Conservation (phyloP, 1,140 invertebrate species). For the Augochlora pura region DNA sequence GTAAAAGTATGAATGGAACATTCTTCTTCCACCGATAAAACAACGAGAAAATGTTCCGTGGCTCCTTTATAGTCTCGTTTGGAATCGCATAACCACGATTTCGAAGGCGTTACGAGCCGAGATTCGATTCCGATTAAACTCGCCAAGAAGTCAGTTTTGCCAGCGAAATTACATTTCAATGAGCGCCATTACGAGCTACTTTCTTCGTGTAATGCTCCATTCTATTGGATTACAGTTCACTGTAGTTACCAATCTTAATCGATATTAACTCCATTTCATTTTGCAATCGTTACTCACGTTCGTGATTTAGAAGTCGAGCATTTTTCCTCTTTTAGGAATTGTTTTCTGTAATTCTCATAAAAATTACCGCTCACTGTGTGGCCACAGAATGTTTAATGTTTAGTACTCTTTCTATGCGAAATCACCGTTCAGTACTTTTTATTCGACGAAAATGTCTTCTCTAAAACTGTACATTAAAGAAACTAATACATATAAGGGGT, state of each 20-base stretch:
- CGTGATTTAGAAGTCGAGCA: too few species aligned
- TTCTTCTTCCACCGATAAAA: conserved; percentile 59
- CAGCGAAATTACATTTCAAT: conserved; percentile 2
- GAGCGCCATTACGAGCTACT: not conserved
- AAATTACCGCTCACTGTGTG: too few species aligned
- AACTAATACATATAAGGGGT: too few species aligned
- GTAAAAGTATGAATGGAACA: conserved; percentile 65
- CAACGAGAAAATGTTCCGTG: conserved; percentile 22
- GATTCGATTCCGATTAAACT: not conserved
- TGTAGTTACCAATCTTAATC: not conserved
- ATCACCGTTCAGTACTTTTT: too few species aligned
- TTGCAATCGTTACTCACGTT: too few species aligned
- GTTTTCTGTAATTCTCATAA: too few species aligned
- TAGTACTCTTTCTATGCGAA: too few species aligned
- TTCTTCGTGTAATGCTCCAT: not conserved
- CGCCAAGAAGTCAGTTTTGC: not conserved
- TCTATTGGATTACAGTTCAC: not conserved
- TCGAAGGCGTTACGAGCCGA: not conserved
- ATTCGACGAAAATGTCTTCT: too few species aligned
- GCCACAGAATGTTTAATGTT: too few species aligned
- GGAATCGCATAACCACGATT: not conserved
- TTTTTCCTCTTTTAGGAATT: too few species aligned
- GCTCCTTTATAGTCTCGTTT: conserved; percentile 19
- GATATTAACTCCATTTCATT: not conserved
- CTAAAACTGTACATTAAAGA: too few species aligned